Evolutionary conservation across 1,140 invertebrate genomes (phyloP), one percentile per base, ranked within the genome.

Genomic region (Eumeta japonica): DNA sequence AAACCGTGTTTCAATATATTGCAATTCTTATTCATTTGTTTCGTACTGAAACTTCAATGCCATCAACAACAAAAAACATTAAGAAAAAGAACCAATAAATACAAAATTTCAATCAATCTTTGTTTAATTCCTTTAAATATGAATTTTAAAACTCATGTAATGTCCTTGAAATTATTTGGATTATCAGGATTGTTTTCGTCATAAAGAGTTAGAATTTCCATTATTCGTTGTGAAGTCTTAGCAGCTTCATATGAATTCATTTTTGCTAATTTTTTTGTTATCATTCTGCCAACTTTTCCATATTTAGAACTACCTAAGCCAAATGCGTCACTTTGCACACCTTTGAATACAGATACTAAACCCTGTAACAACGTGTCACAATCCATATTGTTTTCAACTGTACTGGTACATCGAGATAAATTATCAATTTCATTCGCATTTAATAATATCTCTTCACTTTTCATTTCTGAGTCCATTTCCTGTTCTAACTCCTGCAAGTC

Each of bases 171-270:
- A 50, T 58, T 59, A 53, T 70, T 73, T 14, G 68, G 65, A 52
- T 73, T 70, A 11, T 52, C 31, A 11, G 61, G 54, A 53, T 58
- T 70, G 44, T 61, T 48, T 45, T 47, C 27, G 45, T 73, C 50
- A 54, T 70, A 73, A 2, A 59, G 31, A 15, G 56, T 43, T 19
- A 73, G 47, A 37, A 73, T 56, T 28, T 66, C 55, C 24, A 58
- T 55, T 29, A 73, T 68, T 58, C 60, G 60, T 20, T 52, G 36
- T 24, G 55, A 55, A 2, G 48, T 28, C 39, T 37, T 50, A 20
- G 62, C 50, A 11, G 65, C 65, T 43, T 68, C 55, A 47, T 52
- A 63, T 10, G 63, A 56, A 41, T 46, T 57, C 52, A 73, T 52
- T 45, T 60, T 39, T 30, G 47, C 54, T 7, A 73, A 38, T 42